Evolutionary conservation across 1,140 invertebrate species (phyloP).

Genomic region (Pomacea maculata): DNA sequence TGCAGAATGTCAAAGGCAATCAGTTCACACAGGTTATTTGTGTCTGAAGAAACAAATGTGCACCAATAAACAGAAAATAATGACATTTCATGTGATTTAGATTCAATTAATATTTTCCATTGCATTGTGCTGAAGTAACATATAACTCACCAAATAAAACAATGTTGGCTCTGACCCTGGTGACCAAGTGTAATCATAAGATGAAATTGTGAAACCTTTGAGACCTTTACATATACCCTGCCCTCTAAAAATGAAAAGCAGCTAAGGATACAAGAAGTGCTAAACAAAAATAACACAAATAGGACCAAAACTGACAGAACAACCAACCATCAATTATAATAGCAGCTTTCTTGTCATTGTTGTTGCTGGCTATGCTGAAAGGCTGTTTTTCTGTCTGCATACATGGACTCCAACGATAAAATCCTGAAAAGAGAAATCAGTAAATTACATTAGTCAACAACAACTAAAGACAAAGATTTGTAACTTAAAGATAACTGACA

Average conservation of each 20-base stretch:
- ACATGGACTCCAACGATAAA: conserved; percentile 50
- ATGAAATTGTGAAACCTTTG: too few relatives aligned
- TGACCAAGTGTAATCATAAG: too few relatives aligned
- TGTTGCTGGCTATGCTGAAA: conserved; percentile 49
- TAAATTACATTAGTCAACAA: too few relatives aligned
- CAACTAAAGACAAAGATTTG: too few relatives aligned
- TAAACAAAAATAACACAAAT: not conserved
- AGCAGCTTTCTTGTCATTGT: conserved; percentile 36
- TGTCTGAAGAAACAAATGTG: conserved; percentile 34
- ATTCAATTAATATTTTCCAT: too few relatives aligned
- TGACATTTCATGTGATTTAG: too few relatives aligned
- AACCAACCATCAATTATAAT: conserved; percentile 49
- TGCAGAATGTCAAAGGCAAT: conserved; percentile 61
- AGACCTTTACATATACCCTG: not conserved
- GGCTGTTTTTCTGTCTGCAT: conserved; percentile 41
- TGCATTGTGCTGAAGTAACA: too few relatives aligned
- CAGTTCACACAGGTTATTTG: conserved; percentile 48
- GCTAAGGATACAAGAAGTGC: not conserved
- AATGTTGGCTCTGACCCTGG: too few relatives aligned
- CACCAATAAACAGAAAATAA: not conserved
- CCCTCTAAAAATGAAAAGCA: not conserved
- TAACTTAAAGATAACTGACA: too few relatives aligned
- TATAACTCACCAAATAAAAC: too few relatives aligned
- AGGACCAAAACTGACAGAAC: not conserved
- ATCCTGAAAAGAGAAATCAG: conserved; percentile 36